Conservation (phyloP, 1,140 invertebrate genomes). For the Paramacrobiotus metropolitanus region DNA sequence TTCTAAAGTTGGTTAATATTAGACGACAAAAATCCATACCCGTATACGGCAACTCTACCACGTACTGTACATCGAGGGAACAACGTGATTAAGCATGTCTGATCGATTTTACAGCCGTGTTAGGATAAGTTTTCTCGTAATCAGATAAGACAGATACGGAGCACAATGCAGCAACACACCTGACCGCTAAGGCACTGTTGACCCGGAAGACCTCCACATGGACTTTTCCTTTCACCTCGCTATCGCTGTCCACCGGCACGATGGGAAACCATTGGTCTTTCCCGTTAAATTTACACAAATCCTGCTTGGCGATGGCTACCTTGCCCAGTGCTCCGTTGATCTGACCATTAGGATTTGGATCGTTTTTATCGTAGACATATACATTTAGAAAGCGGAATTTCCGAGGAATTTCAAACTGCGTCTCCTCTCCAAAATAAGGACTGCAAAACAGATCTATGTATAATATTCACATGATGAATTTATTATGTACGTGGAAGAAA, state of each 20-base stretch:
- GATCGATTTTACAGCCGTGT: no score
- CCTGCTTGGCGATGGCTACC: constrained; percentile 60
- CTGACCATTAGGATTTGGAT: constrained; percentile 24
- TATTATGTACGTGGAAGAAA: not conserved
- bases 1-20: no score
- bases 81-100: no score
- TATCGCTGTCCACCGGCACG: constrained; percentile 53
- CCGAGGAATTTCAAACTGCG: constrained; percentile 67
- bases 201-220: constrained; percentile 19
- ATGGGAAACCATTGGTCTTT: constrained; percentile 78
- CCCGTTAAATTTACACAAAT: constrained; percentile 56
- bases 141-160: no score
- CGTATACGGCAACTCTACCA: no score
- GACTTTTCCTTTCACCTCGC: constrained; percentile 47
- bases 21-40: no score
- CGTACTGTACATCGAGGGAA: no score
- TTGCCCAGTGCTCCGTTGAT: constrained; percentile 41
- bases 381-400: constrained; percentile 62
- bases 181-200: not conserved
- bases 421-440: constrained; percentile 75
- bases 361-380: constrained; percentile 57
- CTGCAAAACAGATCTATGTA: constrained; percentile 27
- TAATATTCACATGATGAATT: constrained; percentile 13
- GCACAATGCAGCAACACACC: not conserved
- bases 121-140: no score